phyloP scores from a whole-genome alignment of 2,113 vertebrate genomes.

The Balaenoptera acutorostrata region DNA sequence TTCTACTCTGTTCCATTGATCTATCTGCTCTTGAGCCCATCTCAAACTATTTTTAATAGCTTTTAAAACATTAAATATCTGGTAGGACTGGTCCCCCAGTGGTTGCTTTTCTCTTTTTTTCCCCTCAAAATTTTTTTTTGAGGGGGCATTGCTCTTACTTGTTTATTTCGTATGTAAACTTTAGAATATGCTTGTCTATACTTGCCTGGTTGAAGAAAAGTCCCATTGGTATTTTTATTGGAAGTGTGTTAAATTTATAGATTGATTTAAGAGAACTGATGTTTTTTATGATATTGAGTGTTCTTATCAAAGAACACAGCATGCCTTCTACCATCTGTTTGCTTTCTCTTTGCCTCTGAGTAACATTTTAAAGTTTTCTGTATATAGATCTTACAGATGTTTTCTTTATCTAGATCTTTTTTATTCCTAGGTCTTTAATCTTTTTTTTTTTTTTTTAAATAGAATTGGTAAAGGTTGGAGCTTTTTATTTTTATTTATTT shows the following conservation, averaged over 20 bases:
- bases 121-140: background rate
- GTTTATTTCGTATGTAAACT: constrained; percentile 20
- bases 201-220: background rate
- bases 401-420: background rate
- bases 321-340: background rate
- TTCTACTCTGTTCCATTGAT: background rate
- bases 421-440: background rate
- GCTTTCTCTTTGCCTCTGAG: background rate
- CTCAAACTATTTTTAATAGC: background rate
- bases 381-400: background rate
- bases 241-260: background rate
- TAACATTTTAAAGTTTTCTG: constrained; percentile 3
- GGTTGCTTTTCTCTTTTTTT: background rate
- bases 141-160: background rate
- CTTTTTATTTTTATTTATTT: no score
- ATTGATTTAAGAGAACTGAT: constrained; percentile 6
- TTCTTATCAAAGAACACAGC: background rate
- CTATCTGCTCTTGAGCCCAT: background rate
- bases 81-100: background rate
- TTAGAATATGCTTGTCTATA: background rate
- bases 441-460: background rate
- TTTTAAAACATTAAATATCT: background rate
- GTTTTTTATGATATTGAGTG: background rate
- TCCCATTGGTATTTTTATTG: constrained; percentile 38
- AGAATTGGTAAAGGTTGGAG: no score